Percentiles rank a stretch among this genome's conserved stretches.
These are phyloP conservation scores for Dipodomys spectabilis DNA, from an alignment of 2,113 vertebrate species.

Conservation along the genomic window DNA sequence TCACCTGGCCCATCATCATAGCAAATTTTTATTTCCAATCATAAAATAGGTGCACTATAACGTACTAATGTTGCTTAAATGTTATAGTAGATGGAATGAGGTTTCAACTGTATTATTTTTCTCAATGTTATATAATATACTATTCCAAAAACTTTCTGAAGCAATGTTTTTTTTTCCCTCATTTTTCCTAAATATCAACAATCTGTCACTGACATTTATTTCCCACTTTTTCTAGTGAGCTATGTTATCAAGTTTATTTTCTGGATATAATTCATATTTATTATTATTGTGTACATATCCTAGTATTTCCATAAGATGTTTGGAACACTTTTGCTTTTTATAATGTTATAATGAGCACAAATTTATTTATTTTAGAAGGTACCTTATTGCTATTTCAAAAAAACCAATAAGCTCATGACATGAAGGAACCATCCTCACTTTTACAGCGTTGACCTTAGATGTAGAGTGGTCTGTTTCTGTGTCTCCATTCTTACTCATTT, in stretches of 20 bases:
- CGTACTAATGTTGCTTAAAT: not conserved
- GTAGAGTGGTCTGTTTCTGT: not conserved
- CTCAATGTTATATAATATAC: not conserved
- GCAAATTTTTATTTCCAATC: not conserved
- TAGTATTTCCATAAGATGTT: not conserved
- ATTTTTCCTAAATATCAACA: not conserved
- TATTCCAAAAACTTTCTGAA: constrained; percentile 34
- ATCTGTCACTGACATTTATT: not conserved
- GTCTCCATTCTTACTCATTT: constrained; percentile 1
- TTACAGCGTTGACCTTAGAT: not conserved
- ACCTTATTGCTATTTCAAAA: not conserved
- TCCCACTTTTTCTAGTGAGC: not conserved
- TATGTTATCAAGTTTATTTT: not conserved
- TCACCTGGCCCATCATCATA: not conserved
- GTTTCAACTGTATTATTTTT: constrained; percentile 1
- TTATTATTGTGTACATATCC: not conserved
- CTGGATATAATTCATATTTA: not conserved
- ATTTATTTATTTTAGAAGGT: not conserved
- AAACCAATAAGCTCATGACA: not conserved
- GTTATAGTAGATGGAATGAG: not conserved
- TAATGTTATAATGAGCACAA: not conserved
- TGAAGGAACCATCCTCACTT: not conserved
- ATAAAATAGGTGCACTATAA: not conserved
- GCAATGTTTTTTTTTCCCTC: not conserved
- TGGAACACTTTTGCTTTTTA: constrained; percentile 25